A percentile compares a stretch with the other conserved stretches of the same genome.
Evolutionary conservation across 2,888 invertebrate genomes (phyloP).

Genomic region (Loripinus fragilis): DNA sequence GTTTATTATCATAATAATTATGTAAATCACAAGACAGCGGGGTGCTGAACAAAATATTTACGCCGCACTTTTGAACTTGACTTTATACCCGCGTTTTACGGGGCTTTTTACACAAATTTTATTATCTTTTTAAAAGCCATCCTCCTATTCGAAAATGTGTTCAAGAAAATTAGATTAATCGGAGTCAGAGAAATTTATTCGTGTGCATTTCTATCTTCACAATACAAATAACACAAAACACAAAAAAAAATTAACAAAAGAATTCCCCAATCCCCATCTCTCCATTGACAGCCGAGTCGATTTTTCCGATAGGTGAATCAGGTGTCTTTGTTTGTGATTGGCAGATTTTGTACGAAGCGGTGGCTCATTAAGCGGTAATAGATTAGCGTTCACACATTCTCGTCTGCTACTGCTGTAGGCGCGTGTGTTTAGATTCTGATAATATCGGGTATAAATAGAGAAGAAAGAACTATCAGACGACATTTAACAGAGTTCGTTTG

Average conservation of each 20-base stretch:
- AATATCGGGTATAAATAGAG: constrained; percentile 33
- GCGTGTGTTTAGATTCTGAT: constrained; percentile 14
- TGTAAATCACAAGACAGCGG: too few species aligned
- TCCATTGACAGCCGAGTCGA: constrained; percentile 23
- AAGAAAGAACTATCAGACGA: constrained; percentile 13
- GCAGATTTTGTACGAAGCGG: constrained; percentile 40
- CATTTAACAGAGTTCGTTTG: constrained; percentile 23
- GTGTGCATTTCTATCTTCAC: not conserved
- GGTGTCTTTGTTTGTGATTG: constrained; percentile 41
- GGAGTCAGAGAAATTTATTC: too few species aligned
- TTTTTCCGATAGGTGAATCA: constrained; percentile 19
- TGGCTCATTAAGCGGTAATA: constrained; percentile 49
- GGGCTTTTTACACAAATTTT: not conserved
- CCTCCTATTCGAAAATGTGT: too few species aligned
- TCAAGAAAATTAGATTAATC: too few species aligned
- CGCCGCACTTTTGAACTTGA: too few species aligned
- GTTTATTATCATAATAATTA: too few species aligned
- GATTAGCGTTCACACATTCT: constrained; percentile 45
- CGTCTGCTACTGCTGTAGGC: constrained; percentile 27
- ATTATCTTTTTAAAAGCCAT: not conserved
- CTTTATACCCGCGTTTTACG: too few species aligned
- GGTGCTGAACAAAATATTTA: too few species aligned
- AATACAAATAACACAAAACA: not conserved
- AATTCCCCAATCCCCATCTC: constrained; percentile 6
- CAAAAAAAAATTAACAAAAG: constrained; percentile 34